Percentiles rank a stretch among this genome's conserved stretches.
Conservation (phyloP, 1,140 invertebrate species). For the Venustaconcha ellipsiformis region DNA sequence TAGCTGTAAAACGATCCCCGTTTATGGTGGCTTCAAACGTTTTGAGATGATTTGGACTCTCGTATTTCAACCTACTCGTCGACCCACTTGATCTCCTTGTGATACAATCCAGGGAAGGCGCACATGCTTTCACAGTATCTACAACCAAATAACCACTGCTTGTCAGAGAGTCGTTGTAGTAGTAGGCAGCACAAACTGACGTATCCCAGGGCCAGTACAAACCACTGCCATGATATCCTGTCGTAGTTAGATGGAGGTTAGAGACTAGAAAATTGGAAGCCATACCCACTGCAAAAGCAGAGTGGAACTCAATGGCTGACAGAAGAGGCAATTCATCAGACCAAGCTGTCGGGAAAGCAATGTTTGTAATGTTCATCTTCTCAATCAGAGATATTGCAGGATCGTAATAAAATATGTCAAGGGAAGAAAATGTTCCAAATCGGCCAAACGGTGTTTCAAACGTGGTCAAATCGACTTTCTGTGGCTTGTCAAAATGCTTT, state of each 20-base stretch:
- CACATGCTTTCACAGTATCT: slow-evolving; percentile 6
- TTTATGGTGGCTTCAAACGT: slow-evolving; percentile 1
- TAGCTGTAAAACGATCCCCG: slow-evolving; percentile 39
- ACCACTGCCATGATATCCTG: slow-evolving; percentile 73
- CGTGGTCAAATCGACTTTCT: slow-evolving; percentile 29
- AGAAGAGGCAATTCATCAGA: slow-evolving; percentile 80
- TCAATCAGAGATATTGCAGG: slow-evolving; percentile 73
- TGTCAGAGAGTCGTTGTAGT: not conserved
- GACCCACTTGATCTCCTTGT: not conserved
- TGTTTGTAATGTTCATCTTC: slow-evolving; percentile 74
- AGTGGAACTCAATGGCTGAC: slow-evolving; percentile 69
- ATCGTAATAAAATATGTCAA: slow-evolving; percentile 79
- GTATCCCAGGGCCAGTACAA: slow-evolving; percentile 65
- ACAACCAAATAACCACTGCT: slow-evolving; percentile 37
- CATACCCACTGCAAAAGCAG: slow-evolving; percentile 71
- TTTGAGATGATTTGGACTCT: not conserved
- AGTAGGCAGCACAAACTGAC: slow-evolving; percentile 29
- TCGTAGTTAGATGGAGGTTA: slow-evolving; percentile 69
- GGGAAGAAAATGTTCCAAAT: slow-evolving; percentile 83
- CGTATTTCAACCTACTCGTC: not conserved
- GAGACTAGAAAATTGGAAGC: slow-evolving; percentile 74
- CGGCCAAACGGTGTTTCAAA: slow-evolving; percentile 81
- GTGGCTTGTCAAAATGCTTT: slow-evolving; percentile 73
- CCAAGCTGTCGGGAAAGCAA: slow-evolving; percentile 81
- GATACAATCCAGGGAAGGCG: not conserved